Conservation (phyloP, 2,113 vertebrate genomes). For the Vidua chalybeata region DNA sequence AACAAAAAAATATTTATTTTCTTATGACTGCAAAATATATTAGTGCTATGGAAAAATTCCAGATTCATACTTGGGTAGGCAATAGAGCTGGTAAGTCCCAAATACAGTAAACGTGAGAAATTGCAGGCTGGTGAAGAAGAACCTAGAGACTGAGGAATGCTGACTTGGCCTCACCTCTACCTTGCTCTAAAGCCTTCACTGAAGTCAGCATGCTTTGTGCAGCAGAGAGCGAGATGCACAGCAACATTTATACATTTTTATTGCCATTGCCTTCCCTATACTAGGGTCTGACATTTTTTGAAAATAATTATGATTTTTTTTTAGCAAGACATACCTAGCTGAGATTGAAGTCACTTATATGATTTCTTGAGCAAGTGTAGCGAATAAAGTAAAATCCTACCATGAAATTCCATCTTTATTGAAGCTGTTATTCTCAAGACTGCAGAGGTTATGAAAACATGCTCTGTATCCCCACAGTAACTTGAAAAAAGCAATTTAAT, state of each 20-base stretch:
- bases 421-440: not conserved
- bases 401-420: not conserved
- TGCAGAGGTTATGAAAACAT: not conserved
- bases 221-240: not conserved
- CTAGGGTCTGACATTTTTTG: not conserved
- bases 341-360: not conserved
- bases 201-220: accelerated
- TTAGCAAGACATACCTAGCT: not conserved
- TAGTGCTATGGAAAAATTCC: not conserved
- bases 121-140: not conserved
- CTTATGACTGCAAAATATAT: not conserved
- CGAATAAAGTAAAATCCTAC: not conserved
- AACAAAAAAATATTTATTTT: not conserved
- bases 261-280: not conserved
- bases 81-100: not conserved
- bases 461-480: not conserved
- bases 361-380: not conserved
- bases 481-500: not conserved
- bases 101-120: not conserved
- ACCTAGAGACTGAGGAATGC: not conserved
- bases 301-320: not conserved
- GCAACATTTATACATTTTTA: not conserved
- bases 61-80: not conserved
- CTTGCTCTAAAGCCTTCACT: not conserved
- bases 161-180: not conserved